Evolutionary conservation across 2,888 invertebrate species (phyloP).

Genomic region (Scaptodrosophila latifasciaeformis): DNA sequence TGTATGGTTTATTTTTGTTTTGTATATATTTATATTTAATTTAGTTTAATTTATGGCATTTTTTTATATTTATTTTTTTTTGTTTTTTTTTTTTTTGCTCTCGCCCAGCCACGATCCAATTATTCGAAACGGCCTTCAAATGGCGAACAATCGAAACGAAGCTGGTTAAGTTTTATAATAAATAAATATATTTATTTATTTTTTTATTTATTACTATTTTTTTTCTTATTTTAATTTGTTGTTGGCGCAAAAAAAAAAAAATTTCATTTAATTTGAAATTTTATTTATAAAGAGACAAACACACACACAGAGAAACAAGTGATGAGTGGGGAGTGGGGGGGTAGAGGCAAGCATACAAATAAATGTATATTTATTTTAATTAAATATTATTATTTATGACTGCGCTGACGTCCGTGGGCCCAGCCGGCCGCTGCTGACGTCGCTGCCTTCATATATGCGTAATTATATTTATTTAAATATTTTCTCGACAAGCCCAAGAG

Average conservation of each 20-base stretch:
- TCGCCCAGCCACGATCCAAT: constrained; percentile 20
- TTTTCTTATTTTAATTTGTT: not conserved
- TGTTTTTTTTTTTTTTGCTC: constrained; percentile 35
- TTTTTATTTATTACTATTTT: constrained; percentile 7
- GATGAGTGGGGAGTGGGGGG: too few relatives aligned
- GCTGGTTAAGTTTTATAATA: too few relatives aligned
- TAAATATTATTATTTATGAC: constrained; percentile 65
- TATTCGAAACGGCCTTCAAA: too few relatives aligned
- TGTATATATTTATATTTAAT: constrained; percentile 19
- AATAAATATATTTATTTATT: too few relatives aligned
- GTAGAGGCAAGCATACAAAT: too few relatives aligned
- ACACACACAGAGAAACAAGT: too few relatives aligned
- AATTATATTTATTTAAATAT: constrained; percentile 60
- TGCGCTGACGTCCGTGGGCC: constrained; percentile 4
- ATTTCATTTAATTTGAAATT: too few relatives aligned
- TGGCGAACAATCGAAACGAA: too few relatives aligned
- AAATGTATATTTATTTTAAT: constrained; percentile 56
- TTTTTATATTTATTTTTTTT: constrained; percentile 29
- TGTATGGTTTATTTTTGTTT: constrained; percentile 17
- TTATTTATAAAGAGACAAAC: too few relatives aligned
- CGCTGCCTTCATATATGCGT: too few relatives aligned
- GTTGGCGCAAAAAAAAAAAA: not conserved
- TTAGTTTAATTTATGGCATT: constrained; percentile 8
- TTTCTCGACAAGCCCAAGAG: not conserved
- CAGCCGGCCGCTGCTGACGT: too few relatives aligned